phyloP scores from a whole-genome alignment of 2,113 vertebrate genomes.

The Prolemur simus region DNA sequence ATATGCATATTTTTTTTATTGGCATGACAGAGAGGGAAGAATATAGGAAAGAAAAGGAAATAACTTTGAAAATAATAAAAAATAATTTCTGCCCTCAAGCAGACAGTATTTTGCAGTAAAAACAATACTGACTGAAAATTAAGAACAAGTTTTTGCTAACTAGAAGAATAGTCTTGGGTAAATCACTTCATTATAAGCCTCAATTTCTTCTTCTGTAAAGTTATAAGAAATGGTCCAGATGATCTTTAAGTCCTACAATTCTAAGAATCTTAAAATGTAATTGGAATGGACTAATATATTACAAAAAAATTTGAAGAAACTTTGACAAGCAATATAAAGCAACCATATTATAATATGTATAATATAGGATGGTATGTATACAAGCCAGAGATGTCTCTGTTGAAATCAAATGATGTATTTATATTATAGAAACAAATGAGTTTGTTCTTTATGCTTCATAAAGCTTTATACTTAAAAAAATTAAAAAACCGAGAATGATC shows the following conservation, averaged over 20 bases:
- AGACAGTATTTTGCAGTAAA: not conserved
- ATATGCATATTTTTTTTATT: not conserved
- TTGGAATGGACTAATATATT: not conserved
- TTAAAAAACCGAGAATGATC: not conserved
- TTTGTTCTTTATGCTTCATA: not conserved
- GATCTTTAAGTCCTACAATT: not conserved
- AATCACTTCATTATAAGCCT: not conserved
- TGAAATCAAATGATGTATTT: conserved; percentile 2
- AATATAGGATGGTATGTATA: not conserved
- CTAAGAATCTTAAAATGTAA: not conserved
- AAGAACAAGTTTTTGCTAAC: not conserved
- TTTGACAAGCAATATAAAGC: not conserved
- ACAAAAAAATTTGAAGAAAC: not conserved
- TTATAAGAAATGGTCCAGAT: not conserved
- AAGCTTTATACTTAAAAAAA: not conserved
- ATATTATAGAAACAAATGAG: not conserved
- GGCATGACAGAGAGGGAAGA: not conserved
- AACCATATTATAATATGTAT: not conserved
- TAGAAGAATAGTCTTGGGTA: not conserved
- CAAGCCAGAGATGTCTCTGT: not conserved
- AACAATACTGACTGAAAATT: not conserved
- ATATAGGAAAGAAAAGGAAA: not conserved
- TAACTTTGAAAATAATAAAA: not conserved
- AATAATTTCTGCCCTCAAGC: not conserved
- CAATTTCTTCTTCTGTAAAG: not conserved